phyloP scores from a whole-genome alignment of 2,888 invertebrate genomes.

The Tenthredo distinguenda region DNA sequence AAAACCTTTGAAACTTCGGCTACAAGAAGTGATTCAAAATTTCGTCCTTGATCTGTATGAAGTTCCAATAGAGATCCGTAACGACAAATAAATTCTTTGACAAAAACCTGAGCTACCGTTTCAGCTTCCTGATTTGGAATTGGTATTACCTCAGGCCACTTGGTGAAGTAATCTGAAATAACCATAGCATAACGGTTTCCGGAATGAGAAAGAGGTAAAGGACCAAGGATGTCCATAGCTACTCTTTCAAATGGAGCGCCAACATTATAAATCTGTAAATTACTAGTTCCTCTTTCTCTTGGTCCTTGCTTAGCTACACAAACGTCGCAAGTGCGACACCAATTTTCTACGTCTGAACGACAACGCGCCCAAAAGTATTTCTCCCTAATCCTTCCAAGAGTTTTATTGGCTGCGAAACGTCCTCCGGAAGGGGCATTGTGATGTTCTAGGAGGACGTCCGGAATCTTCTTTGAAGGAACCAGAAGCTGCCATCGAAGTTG shows the following conservation, averaged over 20 bases:
- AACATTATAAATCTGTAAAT: slow-evolving; percentile 59
- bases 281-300: slow-evolving; percentile 49
- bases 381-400: slow-evolving; percentile 60
- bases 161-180: slow-evolving; percentile 62
- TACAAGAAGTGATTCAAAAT: slow-evolving; percentile 65
- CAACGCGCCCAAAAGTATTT: slow-evolving; percentile 61
- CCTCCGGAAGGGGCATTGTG: slow-evolving; percentile 61
- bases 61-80: slow-evolving; percentile 59
- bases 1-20: slow-evolving; percentile 60
- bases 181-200: slow-evolving; percentile 64
- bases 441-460: slow-evolving; percentile 55
- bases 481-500: slow-evolving; percentile 49
- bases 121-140: slow-evolving; percentile 66
- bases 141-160: slow-evolving; percentile 66
- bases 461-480: slow-evolving; percentile 52
- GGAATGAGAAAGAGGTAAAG: slow-evolving; percentile 57
- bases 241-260: slow-evolving; percentile 59
- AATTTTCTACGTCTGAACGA: slow-evolving; percentile 58
- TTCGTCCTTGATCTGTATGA: slow-evolving; percentile 66
- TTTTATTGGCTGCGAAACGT: slow-evolving; percentile 65
- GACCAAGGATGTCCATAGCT: slow-evolving; percentile 61
- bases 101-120: slow-evolving; percentile 64
- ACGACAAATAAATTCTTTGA: slow-evolving; percentile 58
- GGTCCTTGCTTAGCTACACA: slow-evolving; percentile 61
- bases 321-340: slow-evolving; percentile 60